Conservation (phyloP, 2,888 invertebrate genomes). For the Lymantria monacha region DNA sequence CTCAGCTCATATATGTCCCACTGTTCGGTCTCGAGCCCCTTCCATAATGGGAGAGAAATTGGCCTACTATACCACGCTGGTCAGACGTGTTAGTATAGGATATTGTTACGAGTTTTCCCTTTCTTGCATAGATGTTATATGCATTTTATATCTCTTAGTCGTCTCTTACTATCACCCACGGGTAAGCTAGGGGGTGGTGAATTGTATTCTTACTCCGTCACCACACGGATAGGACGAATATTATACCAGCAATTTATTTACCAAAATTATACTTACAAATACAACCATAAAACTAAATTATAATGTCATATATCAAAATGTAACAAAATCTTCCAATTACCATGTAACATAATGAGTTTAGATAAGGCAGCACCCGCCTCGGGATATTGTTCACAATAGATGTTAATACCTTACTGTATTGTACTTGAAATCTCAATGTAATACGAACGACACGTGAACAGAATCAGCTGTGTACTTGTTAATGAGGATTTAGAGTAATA, state of each 20-base stretch:
- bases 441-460: slow-evolving; percentile 20
- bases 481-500: slow-evolving; percentile 20
- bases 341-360: slow-evolving; percentile 41
- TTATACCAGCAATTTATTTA: background rate
- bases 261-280: slow-evolving; percentile 12
- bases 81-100: no score
- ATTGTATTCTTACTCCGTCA: no score
- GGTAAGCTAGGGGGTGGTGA: no score
- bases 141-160: no score
- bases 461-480: slow-evolving; percentile 19
- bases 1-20: no score
- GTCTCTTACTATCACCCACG: no score
- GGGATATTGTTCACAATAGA: slow-evolving; percentile 42
- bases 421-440: slow-evolving; percentile 20
- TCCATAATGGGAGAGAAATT: no score
- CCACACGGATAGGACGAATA: no score
- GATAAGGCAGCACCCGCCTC: slow-evolving; percentile 38
- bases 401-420: slow-evolving; percentile 30
- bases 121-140: no score
- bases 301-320: slow-evolving; percentile 6
- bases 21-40: no score
- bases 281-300: background rate
- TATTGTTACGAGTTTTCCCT: no score
- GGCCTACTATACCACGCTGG: no score
- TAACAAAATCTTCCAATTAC: slow-evolving; percentile 40